Evolutionary conservation across 2,888 invertebrate genomes (phyloP).

Genomic region (Carabus problematicus): DNA sequence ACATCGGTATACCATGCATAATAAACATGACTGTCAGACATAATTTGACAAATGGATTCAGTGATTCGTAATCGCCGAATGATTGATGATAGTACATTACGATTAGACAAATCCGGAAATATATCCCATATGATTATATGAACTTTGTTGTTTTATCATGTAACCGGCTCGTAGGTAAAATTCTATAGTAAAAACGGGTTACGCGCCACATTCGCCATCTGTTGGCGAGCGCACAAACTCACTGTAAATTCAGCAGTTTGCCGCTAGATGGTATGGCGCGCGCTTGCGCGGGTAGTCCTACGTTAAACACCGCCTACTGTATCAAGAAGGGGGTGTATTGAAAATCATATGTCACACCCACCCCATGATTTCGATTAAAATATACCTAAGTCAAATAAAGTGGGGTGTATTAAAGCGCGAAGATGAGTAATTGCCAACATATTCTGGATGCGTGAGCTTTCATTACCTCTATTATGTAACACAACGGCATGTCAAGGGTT

Average conservation of each 20-base stretch:
- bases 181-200: slow-evolving; percentile 1
- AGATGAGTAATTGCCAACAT: slow-evolving; percentile 22
- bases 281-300: slow-evolving; percentile 13
- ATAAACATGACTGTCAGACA: slow-evolving; percentile 7
- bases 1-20: slow-evolving; percentile 12
- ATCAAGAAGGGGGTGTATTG: slow-evolving; percentile 14
- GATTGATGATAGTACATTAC: slow-evolving; percentile 10
- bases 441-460: slow-evolving; percentile 2
- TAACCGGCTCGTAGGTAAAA: background rate
- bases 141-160: no score
- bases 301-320: slow-evolving; percentile 19
- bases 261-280: slow-evolving; percentile 14
- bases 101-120: slow-evolving; percentile 17
- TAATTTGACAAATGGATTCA: slow-evolving; percentile 25
- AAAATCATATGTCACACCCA: slow-evolving; percentile 29
- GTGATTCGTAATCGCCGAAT: slow-evolving; percentile 5
- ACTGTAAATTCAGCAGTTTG: slow-evolving; percentile 3
- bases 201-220: slow-evolving; percentile 4
- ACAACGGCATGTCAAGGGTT: no score
- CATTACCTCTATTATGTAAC: background rate
- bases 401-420: slow-evolving; percentile 19
- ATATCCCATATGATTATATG: background rate
- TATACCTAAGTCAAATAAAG: slow-evolving; percentile 24
- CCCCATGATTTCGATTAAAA: slow-evolving; percentile 19
- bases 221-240: background rate